Conservation (phyloP, 2,113 vertebrate species). For the Ictidomys tridecemlineatus region DNA sequence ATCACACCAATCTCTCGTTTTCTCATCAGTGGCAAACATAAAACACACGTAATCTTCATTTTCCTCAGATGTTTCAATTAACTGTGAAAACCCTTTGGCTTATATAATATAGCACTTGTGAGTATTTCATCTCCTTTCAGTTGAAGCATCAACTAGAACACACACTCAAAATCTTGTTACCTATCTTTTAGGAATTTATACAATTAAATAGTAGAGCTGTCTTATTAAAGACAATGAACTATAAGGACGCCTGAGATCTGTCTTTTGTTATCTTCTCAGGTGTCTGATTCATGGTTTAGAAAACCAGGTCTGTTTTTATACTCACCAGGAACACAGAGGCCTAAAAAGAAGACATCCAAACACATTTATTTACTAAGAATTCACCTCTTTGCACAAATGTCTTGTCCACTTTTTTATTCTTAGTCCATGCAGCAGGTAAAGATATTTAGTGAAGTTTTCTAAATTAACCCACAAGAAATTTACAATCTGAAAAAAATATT, state of each 20-base stretch:
- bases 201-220: slow-evolving; percentile 53
- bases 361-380: neutral
- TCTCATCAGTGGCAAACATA: slow-evolving; percentile 72
- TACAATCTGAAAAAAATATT: slow-evolving; percentile 32
- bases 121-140: slow-evolving; percentile 65
- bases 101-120: slow-evolving; percentile 24
- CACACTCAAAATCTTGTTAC: slow-evolving; percentile 60
- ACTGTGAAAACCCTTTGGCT: slow-evolving; percentile 68
- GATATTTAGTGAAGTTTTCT: slow-evolving; percentile 15
- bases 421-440: neutral
- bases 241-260: neutral
- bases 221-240: slow-evolving; percentile 26
- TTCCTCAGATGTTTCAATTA: slow-evolving; percentile 75
- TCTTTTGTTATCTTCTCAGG: neutral
- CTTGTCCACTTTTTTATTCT: neutral
- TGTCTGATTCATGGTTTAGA: neutral
- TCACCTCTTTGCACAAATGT: neutral
- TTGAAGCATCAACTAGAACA: slow-evolving; percentile 43
- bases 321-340: neutral
- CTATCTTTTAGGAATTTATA: slow-evolving; percentile 60
- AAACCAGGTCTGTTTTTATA: neutral
- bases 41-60: slow-evolving; percentile 62
- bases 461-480: slow-evolving; percentile 41
- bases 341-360: slow-evolving; percentile 25
- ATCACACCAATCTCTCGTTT: slow-evolving; percentile 58